Conservation (phyloP, 2,113 vertebrate species). For the Patagioenas fasciata region DNA sequence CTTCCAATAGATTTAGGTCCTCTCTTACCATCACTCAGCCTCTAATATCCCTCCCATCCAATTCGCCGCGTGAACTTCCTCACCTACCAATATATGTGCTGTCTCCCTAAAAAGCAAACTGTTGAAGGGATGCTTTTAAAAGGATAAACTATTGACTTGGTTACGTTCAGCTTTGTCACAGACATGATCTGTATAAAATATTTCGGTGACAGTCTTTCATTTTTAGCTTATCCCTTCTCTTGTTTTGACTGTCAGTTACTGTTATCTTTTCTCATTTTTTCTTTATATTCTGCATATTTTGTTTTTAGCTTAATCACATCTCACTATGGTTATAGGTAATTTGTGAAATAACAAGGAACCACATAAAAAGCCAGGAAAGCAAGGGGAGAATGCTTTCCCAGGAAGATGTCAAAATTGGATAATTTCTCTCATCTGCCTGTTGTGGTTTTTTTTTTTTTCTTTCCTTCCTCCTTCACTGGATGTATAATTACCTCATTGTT, state of each 20-base stretch:
- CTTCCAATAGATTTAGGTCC: constrained; percentile 19
- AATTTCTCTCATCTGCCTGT: constrained; percentile 34
- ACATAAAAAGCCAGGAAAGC: constrained; percentile 7
- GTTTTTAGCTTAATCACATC: constrained; percentile 34
- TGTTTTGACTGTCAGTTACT: neutral
- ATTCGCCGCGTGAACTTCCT: constrained; percentile 41
- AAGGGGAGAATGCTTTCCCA: constrained; percentile 19
- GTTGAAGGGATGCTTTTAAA: constrained; percentile 1
- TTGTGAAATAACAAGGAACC: constrained; percentile 45
- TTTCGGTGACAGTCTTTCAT: constrained; percentile 30
- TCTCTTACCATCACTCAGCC: neutral
- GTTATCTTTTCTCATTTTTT: neutral
- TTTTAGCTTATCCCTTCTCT: neutral
- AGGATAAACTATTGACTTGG: neutral
- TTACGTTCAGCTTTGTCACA: neutral
- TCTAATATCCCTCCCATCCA: neutral
- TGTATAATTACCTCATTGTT: constrained; percentile 72
- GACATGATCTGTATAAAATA: neutral
- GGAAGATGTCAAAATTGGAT: constrained; percentile 54
- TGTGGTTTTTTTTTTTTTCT: neutral
- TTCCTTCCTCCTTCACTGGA: neutral
- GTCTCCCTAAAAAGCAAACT: constrained; percentile 17
- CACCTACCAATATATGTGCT: neutral
- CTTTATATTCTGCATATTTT: constrained; percentile 13
- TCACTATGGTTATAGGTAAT: constrained; percentile 11